phyloP scores from a whole-genome alignment of 2,113 vertebrate genomes.

The Gallinago jamesoni region DNA sequence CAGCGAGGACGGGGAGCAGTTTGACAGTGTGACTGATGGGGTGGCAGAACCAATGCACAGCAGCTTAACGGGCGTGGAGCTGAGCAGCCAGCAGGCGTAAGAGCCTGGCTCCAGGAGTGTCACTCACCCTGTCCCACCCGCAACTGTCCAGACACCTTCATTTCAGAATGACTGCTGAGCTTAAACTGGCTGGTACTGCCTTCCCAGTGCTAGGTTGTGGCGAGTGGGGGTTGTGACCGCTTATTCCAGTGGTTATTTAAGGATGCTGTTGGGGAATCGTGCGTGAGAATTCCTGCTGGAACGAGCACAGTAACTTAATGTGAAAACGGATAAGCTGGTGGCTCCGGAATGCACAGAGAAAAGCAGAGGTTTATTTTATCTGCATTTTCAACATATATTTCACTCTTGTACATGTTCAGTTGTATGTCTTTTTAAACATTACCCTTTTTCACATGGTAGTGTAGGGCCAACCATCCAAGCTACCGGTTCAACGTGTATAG shows the following conservation, averaged over 20 bases:
- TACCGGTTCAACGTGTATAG: slow-evolving; percentile 80
- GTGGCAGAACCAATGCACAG: slow-evolving; percentile 80
- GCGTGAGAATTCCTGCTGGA: slow-evolving; percentile 57
- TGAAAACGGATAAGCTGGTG: slow-evolving; percentile 66
- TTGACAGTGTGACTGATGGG: slow-evolving; percentile 74
- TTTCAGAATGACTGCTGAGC: slow-evolving; percentile 50
- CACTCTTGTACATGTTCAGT: slow-evolving; percentile 72
- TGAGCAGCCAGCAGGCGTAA: slow-evolving; percentile 84
- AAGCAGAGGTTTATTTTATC: slow-evolving; percentile 71
- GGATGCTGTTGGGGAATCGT: slow-evolving; percentile 23
- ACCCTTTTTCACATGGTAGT: slow-evolving; percentile 74
- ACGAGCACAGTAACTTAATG: slow-evolving; percentile 71
- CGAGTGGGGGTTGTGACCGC: slow-evolving; percentile 2
- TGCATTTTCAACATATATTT: slow-evolving; percentile 69
- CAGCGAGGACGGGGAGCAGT: slow-evolving; percentile 80
- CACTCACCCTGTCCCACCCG: no score
- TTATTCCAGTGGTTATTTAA: not conserved
- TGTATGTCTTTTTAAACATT: slow-evolving; percentile 69
- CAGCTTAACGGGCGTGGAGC: slow-evolving; percentile 78
- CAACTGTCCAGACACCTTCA: slow-evolving; percentile 52
- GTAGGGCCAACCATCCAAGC: slow-evolving; percentile 73
- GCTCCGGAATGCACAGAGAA: slow-evolving; percentile 70
- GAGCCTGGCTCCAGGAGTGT: not conserved
- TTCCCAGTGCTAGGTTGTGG: slow-evolving; percentile 29
- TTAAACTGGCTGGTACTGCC: slow-evolving; percentile 60